phyloP scores from a whole-genome alignment of 2,113 vertebrate species.

The Malurus elegans region DNA sequence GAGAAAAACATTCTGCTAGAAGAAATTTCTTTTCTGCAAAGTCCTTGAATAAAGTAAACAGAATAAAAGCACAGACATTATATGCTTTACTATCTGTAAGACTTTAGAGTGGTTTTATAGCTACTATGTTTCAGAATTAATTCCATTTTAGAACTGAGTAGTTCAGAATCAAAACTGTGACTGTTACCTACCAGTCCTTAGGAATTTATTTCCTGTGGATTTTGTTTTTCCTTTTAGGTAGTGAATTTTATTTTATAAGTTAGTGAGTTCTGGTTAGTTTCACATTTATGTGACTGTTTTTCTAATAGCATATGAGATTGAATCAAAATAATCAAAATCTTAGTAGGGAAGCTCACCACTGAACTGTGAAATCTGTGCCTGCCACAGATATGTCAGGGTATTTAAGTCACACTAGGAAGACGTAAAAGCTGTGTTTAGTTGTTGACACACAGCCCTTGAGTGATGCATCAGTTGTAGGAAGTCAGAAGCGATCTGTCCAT shows the following conservation, averaged over 20 bases:
- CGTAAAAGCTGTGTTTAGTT: not conserved
- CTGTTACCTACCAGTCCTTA: not conserved
- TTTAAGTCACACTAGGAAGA: not conserved
- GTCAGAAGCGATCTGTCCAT: not conserved
- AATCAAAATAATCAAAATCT: not conserved
- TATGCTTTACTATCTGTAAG: not conserved
- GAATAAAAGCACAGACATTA: not conserved
- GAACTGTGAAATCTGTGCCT: not conserved
- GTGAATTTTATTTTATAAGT: not conserved
- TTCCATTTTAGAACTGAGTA: not conserved
- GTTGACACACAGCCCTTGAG: not conserved
- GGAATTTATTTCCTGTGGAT: not conserved
- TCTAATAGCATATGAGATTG: not conserved
- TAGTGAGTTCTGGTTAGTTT: not conserved
- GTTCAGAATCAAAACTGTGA: not conserved
- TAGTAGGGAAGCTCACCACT: not conserved
- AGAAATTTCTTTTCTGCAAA: not conserved
- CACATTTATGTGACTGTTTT: not conserved
- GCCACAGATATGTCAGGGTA: not conserved
- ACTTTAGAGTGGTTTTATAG: not conserved
- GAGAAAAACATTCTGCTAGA: not conserved
- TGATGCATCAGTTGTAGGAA: not conserved
- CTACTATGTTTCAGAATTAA: not conserved
- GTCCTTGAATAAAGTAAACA: not conserved
- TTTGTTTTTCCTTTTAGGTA: not conserved